phyloP scores from a whole-genome alignment of 2,888 invertebrate species.

The Diadegma fenestrale region DNA sequence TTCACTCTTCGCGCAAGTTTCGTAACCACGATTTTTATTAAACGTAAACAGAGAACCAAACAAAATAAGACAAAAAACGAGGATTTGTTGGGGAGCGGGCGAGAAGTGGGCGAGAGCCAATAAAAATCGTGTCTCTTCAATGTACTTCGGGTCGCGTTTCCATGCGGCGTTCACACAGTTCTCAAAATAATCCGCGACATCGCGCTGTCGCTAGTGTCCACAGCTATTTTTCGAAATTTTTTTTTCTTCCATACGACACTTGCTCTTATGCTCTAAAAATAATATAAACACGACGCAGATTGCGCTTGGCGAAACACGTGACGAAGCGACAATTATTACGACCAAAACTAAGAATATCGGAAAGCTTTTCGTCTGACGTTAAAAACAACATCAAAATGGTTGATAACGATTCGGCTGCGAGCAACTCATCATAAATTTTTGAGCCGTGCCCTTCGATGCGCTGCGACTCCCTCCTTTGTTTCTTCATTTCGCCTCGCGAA shows the following conservation, averaged over 20 bases:
- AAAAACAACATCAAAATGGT: not conserved
- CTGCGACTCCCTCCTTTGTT: not conserved
- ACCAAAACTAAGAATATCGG: not conserved
- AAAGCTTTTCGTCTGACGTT: not conserved
- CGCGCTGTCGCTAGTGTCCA: slow-evolving; percentile 25
- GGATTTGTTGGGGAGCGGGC: not conserved
- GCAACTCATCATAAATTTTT: not conserved
- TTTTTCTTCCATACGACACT: not conserved
- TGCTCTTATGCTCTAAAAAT: slow-evolving; percentile 5
- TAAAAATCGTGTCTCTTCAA: slow-evolving; percentile 7
- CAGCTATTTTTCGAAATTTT: slow-evolving; percentile 1
- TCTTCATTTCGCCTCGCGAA: not conserved
- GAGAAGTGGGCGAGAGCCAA: slow-evolving; percentile 26
- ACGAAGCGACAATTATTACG: not conserved
- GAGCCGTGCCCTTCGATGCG: not conserved
- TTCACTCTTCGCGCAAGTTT: not conserved
- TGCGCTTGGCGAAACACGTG: not conserved
- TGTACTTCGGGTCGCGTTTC: slow-evolving; percentile 36
- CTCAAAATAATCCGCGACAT: slow-evolving; percentile 62
- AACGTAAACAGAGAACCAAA: not conserved
- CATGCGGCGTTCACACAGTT: slow-evolving; percentile 3
- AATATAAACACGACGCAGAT: slow-evolving; percentile 41
- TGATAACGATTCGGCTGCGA: not conserved
- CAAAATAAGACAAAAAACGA: not conserved
- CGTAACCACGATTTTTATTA: not conserved